Evolutionary conservation across 2,888 invertebrate species (phyloP).

Genomic region (Halictus ligatus): DNA sequence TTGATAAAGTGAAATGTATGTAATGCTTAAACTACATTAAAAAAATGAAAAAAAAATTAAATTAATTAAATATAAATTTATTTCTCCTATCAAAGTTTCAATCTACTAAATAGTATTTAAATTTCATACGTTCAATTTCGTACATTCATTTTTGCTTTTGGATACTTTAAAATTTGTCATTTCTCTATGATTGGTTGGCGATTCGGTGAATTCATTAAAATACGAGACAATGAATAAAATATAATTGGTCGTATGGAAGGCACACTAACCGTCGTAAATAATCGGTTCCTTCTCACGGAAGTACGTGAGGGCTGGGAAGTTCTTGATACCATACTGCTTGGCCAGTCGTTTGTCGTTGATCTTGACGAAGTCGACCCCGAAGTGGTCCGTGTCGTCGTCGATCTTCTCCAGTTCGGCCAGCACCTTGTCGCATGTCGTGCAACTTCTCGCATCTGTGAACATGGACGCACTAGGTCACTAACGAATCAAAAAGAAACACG

Average conservation of each 20-base stretch:
- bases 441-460: conserved; percentile 93
- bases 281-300: conserved; percentile 98
- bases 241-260: not conserved
- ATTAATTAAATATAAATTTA: too few species aligned
- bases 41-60: too few species aligned
- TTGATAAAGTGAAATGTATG: too few species aligned
- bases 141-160: too few species aligned
- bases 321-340: conserved; percentile 97
- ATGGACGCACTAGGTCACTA: not conserved
- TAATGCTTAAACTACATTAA: too few species aligned
- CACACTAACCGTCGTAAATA: conserved; percentile 93
- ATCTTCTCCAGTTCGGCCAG: conserved; percentile 96
- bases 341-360: conserved; percentile 98
- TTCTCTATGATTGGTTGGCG: too few species aligned
- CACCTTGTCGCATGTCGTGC: conserved; percentile 96
- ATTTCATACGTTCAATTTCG: too few species aligned
- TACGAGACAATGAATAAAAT: too few species aligned
- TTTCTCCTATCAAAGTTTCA: too few species aligned
- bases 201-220: too few species aligned
- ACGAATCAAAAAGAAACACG: not conserved
- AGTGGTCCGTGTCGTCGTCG: conserved; percentile 97
- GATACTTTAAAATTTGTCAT: too few species aligned
- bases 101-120: too few species aligned
- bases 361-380: conserved; percentile 97
- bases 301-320: conserved; percentile 97